Evolutionary conservation across 1,140 invertebrate genomes (phyloP), one percentile per base, ranked within the genome.

Genomic region (Drosophila micromelanica): DNA sequence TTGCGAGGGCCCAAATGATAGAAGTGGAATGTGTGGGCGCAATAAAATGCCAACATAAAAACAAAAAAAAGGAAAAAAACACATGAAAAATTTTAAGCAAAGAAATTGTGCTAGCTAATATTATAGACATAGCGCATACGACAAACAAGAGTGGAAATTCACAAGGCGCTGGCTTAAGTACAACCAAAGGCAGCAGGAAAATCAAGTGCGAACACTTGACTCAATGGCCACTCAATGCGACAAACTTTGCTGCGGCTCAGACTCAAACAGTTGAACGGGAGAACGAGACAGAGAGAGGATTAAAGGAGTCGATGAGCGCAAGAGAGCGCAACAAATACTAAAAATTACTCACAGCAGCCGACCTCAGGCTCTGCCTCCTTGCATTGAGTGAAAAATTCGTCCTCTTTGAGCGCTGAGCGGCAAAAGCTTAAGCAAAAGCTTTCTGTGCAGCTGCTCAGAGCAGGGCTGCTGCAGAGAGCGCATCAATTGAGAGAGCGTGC

Each of bases 41-140:
- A 86, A 82, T 87, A 72, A 86, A 87, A 73, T 79, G 80, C 48
- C 80, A 71, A 75, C 57, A 75, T 74, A 81, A 80, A 78, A 59
- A 61, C 63, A 74, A 78, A 56, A 46, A 80, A 78, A 59, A 61
- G 60, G 69, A 78, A 56, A 46, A 56, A 57, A 56, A 59, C 48
- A 54, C 32, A 38, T 6, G 67, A 35, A 67, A 46, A 61, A n/a
- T 32, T 6, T 17, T 35, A 35, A 20, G 37, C 15, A 46, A 63
- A 52, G 48, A 46, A 73, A 86, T 67, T 78, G 68, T 82, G 75
- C 75, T 48, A 63, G 78, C 82, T 76, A 78, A 86, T 81, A 85
- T 76, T 78, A 72, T 72, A 59, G 68, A 80, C 73, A 80, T 45
- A 48, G 72, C 57, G 32, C 45, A 15, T 45, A 61, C 51, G 23